Base-by-base conservation (phyloP, 2,113 vertebrate genomes). In the Malaclemys terrapin region DNA sequence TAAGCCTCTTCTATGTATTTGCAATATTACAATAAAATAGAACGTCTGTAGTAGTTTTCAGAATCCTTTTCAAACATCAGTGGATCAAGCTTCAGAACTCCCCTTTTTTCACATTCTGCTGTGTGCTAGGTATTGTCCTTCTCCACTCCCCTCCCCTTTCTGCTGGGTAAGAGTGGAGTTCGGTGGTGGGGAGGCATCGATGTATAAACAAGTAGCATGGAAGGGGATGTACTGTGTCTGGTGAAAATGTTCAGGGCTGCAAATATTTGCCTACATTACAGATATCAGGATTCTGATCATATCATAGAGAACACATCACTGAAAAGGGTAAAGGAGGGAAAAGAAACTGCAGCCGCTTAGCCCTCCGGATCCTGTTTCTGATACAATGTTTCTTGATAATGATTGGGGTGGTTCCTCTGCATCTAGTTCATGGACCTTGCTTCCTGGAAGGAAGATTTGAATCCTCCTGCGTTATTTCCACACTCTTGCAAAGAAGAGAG, bases 401-500 rank as follows among this genome's bases (percentile, higher is more conserved):
- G 49, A 25, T 50, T 49, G 45, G 82, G 81, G 47, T 72, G 82
- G 79, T 78, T 87, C 75, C 86, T 93, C 84, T 91, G 62, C 90
- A 86, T 93, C 57, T 72, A 45, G n/a, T 93, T 83, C 25, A 56
- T 80, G 89, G 79, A 69, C 76, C 83, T 52, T 29, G 17, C 17
- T 92, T 92, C 54, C 9, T 78, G 49, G 89, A 88, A 42, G 59
- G 1, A 6, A 80, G 11, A 3, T 80, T 95, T 85, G 75, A 89
- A 95, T 93, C 94, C 54, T 94, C 54, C 65, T 97, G 91, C 91
- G 57, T 91, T 69, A 91, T 91, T 84, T 87, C 57, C 88, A 80
- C 94, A 93, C 54, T 88, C 92, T 89, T 94, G 78, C 42, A 92
- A 95, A 95, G 59, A 97, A 93, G 93, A 97, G 62, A 95, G 93